Conservation (phyloP, 2,888 invertebrate genomes). For the Spialia ferax region DNA sequence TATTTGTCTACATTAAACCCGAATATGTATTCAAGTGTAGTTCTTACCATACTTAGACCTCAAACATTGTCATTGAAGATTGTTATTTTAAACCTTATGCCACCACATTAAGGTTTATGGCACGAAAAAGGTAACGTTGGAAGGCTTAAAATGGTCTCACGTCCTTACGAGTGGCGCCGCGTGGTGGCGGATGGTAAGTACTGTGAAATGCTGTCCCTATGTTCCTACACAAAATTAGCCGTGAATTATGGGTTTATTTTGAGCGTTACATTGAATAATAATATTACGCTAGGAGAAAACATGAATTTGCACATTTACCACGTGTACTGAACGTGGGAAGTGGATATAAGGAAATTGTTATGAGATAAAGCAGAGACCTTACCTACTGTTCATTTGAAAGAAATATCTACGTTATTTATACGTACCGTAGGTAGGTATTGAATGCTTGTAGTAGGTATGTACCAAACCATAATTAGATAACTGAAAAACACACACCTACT, state of each 20-base stretch:
- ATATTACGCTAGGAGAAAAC: conserved; percentile 11
- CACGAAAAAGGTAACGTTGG: not conserved
- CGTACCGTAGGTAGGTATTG: too few relatives aligned
- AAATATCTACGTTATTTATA: too few relatives aligned
- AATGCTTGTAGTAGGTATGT: too few relatives aligned
- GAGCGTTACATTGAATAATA: conserved; percentile 19
- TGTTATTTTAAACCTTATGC: not conserved
- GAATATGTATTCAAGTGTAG: conserved; percentile 72
- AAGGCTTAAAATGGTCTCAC: conserved; percentile 61
- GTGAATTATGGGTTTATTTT: conserved; percentile 29
- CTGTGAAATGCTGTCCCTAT: not conserved
- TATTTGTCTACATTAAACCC: conserved; percentile 79
- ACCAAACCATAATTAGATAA: too few relatives aligned
- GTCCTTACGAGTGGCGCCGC: conserved; percentile 60
- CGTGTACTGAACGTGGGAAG: not conserved
- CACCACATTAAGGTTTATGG: not conserved
- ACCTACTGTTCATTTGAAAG: too few relatives aligned
- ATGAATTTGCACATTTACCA: conserved; percentile 3
- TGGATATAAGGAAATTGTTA: not conserved
- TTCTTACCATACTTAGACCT: conserved; percentile 55
- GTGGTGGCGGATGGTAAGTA: conserved; percentile 53
- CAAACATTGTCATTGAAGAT: too few relatives aligned
- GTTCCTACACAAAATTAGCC: conserved; percentile 19
- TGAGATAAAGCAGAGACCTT: too few relatives aligned
- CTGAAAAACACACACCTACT: too few relatives aligned